Evolutionary conservation across 2,113 vertebrate species (phyloP).

Genomic region (Bujurquina vittata): DNA sequence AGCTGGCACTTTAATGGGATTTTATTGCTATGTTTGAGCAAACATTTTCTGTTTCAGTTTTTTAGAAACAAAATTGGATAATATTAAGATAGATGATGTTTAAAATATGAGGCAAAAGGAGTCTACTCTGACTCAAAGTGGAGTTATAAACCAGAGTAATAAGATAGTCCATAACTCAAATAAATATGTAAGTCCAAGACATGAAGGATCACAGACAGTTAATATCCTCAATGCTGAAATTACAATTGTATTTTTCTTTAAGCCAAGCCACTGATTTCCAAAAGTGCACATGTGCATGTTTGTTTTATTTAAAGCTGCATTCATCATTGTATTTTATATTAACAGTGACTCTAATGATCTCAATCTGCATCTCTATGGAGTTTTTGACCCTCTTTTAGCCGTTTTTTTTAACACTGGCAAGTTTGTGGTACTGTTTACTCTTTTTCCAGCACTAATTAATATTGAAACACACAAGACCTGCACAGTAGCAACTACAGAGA

Average conservation of each 20-base stretch:
- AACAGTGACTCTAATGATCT: neutral
- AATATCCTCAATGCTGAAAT: conserved; percentile 24
- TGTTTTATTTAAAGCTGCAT: conserved; percentile 49
- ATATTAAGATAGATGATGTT: neutral
- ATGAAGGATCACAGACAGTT: neutral
- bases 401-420: neutral
- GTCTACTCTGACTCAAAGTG: neutral
- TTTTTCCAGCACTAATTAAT: neutral
- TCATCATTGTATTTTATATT: conserved; percentile 31
- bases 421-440: neutral
- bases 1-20: conserved; percentile 46
- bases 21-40: conserved; percentile 6
- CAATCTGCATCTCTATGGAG: neutral
- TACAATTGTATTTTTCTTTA: conserved; percentile 19
- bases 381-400: neutral
- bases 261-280: conserved; percentile 40
- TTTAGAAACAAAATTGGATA: neutral
- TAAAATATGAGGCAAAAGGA: neutral
- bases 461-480: neutral
- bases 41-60: neutral
- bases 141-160: neutral
- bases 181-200: neutral
- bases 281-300: conserved; percentile 6
- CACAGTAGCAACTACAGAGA: neutral
- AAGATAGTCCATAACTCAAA: neutral